Evolutionary conservation across 2,888 invertebrate genomes (phyloP).

Genomic region (Hirtodrosophila confusa): DNA sequence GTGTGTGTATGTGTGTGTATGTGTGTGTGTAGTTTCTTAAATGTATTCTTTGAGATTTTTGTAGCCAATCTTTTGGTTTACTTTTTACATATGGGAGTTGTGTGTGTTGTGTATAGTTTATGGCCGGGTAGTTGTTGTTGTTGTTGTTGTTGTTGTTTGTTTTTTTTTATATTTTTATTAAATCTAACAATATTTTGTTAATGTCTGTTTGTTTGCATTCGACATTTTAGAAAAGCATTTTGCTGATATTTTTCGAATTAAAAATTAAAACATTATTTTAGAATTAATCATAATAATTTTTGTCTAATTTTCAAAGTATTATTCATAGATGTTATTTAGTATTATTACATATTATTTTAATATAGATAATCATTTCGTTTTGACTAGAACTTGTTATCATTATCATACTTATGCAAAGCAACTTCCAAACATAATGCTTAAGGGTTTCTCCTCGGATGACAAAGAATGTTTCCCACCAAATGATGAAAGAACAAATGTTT

Average conservation of each 20-base stretch:
- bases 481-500: conserved; percentile 28
- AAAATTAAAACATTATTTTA: conserved; percentile 66
- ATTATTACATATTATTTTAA: conserved; percentile 50
- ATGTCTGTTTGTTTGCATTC: conserved; percentile 12
- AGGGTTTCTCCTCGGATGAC: not conserved
- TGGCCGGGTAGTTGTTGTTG: conserved; percentile 40
- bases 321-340: conserved; percentile 47
- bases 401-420: conserved; percentile 44
- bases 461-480: conserved; percentile 5
- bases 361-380: conserved; percentile 61
- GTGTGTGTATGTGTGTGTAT: too few species aligned
- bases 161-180: conserved; percentile 34
- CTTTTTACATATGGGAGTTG: conserved; percentile 46
- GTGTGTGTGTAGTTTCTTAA: conserved; percentile 31
- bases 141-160: conserved; percentile 19
- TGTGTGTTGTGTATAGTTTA: conserved; percentile 18
- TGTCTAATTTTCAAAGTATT: conserved; percentile 75
- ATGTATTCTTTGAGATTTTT: conserved; percentile 32
- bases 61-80: conserved; percentile 34
- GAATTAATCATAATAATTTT: conserved; percentile 71
- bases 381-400: conserved; percentile 72
- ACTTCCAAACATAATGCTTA: conserved; percentile 37
- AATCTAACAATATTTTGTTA: conserved; percentile 57
- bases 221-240: conserved; percentile 54
- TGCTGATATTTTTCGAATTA: conserved; percentile 62